Evolutionary conservation across 2,888 invertebrate genomes (phyloP).

Genomic region (Sarcophaga rosellei): DNA sequence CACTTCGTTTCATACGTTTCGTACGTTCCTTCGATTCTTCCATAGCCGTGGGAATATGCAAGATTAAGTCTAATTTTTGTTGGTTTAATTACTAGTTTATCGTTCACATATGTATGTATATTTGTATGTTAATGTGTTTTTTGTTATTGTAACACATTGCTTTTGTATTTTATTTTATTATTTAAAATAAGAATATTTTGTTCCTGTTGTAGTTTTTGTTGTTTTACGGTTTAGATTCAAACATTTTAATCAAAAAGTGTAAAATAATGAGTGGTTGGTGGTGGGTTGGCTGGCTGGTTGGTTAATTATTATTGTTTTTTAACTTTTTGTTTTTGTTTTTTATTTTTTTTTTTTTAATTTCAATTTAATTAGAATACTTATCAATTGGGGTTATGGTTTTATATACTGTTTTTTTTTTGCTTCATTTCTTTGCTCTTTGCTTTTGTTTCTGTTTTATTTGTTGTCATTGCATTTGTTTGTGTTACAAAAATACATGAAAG

Average conservation of each 20-base stretch:
- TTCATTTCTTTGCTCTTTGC: constrained; percentile 10
- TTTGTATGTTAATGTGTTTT: neutral
- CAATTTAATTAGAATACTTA: constrained; percentile 64
- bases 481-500: neutral
- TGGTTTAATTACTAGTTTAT: neutral
- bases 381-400: constrained; percentile 65
- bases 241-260: constrained; percentile 11
- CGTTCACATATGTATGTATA: neutral
- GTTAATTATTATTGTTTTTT: constrained; percentile 57
- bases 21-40: neutral
- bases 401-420: neutral
- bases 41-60: neutral
- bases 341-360: constrained; percentile 40
- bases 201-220: neutral
- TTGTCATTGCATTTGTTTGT: constrained; percentile 5
- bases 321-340: constrained; percentile 2
- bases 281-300: constrained; percentile 39
- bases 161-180: neutral
- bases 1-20: neutral
- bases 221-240: constrained; percentile 37
- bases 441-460: constrained; percentile 13
- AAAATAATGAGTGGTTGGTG: neutral
- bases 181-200: neutral
- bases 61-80: neutral
- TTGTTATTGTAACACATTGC: neutral